Evolutionary conservation across 2,113 vertebrate species (phyloP), one percentile per base, ranked within the genome.

Genomic region (Cebidichthys violaceus): DNA sequence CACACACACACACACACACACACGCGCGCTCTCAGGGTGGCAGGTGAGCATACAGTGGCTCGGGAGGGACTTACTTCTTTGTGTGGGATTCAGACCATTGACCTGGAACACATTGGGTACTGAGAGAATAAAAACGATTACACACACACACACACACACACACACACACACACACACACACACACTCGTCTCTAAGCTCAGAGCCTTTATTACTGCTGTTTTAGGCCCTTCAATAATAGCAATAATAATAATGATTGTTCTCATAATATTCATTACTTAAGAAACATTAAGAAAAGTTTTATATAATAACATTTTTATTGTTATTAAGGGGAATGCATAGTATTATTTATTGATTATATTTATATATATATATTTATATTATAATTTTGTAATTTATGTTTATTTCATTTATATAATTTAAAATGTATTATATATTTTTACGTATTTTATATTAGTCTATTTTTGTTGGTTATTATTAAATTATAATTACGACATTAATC

Each of bases 51-150:
- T 82, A 62, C 67, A 77, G 78, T 70, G 70, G 81, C 85, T 70
- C 74, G 35, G 80, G 76, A 74, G 77, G 81, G 71, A 35, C 31
- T 78, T 22, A 69, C 64, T 72, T 57, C 78, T 85, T 75, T 86
- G 70, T 72, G 79, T 87, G 88, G 73, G 90, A 90, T 91, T 81
- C 82, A 81, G 83, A 85, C 77, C 90, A 72, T 9, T 88, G 90
- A 91, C 89, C 92, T 87, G 82, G 86, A 92, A 91, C 91, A 90
- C 89, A 82, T 67, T 86, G 81, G 77, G 62, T 72, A 59, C 83
- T 70, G 83, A 73, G 76, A 90, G 81, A 87, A 70, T 75, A 67
- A 84, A 79, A 87, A 79, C 70, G 17, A 60, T 70, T 39, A 85
- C 69, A 73, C 50, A 81, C 61, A 47, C 65, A 71, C 41, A 60